phyloP scores from a whole-genome alignment of 1,140 invertebrate species.

The Pseudomyrmex concolor region DNA sequence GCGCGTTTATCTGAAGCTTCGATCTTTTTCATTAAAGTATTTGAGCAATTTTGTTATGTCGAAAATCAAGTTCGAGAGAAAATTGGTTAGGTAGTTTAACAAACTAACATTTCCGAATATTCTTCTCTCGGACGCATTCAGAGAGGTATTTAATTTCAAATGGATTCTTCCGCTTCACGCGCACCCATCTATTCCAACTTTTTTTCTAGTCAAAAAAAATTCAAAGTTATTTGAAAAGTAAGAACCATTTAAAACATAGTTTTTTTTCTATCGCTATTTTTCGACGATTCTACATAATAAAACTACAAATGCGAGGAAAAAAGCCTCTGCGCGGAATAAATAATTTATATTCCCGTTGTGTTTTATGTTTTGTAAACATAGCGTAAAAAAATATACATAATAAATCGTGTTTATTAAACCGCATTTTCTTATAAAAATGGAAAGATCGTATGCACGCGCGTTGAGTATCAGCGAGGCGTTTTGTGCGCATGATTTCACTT shows the following conservation, averaged over 20 bases:
- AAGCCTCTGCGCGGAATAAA: background rate
- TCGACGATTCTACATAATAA: background rate
- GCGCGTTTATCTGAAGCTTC: background rate
- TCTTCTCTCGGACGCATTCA: background rate
- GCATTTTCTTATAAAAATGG: conserved; percentile 35
- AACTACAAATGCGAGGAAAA: background rate
- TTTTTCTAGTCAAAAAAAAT: conserved; percentile 4
- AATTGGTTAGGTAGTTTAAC: conserved; percentile 28
- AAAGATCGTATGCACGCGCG: conserved; percentile 31
- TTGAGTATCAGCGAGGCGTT: conserved; percentile 14
- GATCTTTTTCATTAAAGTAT: conserved; percentile 14
- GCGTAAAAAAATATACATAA: background rate
- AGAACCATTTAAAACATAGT: too few species aligned
- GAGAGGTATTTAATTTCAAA: conserved; percentile 29
- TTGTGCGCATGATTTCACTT: conserved; percentile 41
- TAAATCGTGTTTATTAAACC: conserved; percentile 47
- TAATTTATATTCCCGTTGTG: background rate
- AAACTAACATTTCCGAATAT: conserved; percentile 21
- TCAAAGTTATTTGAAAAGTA: background rate
- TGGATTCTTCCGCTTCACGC: background rate
- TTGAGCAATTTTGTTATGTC: conserved; percentile 9
- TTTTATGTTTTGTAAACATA: conserved; percentile 21
- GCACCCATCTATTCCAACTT: background rate
- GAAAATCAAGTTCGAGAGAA: background rate
- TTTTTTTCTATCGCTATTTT: background rate